Evolutionary conservation across 1,140 invertebrate genomes (phyloP), one percentile per base, ranked within the genome.

Genomic region (Scaptomyza montana): DNA sequence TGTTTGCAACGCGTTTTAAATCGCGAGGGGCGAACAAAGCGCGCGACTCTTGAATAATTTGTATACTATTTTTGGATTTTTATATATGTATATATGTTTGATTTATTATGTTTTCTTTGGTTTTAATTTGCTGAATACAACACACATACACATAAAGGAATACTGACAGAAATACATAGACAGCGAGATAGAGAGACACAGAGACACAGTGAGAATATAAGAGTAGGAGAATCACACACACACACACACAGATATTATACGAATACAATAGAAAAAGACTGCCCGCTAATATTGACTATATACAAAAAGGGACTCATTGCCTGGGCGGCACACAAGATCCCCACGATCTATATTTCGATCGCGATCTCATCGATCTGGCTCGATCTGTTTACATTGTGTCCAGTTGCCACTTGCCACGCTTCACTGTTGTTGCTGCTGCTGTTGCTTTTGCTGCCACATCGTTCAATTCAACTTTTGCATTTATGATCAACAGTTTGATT

Each of bases 311-410:
- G 66, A 57, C 61, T 46, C 70, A 70, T 63, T 45, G 66, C 72
- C 69, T 61, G 56, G 63, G 47, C 78, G 62, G 65, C 77, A 77
- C 67, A 77, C 56, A 54, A 65, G 80, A 87, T 81, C 82, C 74
- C 75, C 85, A 74, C 74, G 74, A 73, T 66, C 56, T 53, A 50
- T 51, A 66, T 72, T 59, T 59, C 39, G 51, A 68, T 69, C 64
- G 60, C 47, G 65, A 43, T 62, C 46, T 39, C 69, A 72, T 72
- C 49, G 69, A 72, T 53, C 25, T 50, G 12, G 7, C 50, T 28
- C 62, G 47, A 36, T 67, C 50, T 50, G 59, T 47, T 81, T 70
- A 81, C 79, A 81, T 81, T 46, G 72, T 78, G 60, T 49, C 43
- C 64, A 30, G 41, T 49, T 53, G 39, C 33, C 43, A n/a, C 39